A percentile compares a stretch with the other conserved stretches of the same genome.
phyloP scores from a whole-genome alignment of 2,113 vertebrate genomes.

The Archilochus colubris region DNA sequence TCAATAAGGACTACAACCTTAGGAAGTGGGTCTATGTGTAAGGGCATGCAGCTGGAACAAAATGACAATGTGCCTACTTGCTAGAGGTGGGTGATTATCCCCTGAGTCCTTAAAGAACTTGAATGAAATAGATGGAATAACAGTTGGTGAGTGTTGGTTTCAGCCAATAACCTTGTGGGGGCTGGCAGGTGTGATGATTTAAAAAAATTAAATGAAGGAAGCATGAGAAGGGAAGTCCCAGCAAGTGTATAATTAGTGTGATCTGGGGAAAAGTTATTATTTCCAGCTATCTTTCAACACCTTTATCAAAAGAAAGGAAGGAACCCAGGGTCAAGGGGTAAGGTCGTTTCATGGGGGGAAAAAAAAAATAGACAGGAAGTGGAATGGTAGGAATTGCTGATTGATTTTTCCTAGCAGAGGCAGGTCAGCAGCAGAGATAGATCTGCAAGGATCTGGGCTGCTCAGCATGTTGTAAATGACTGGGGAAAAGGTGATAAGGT shows the following conservation, averaged over 20 bases:
- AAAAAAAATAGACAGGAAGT: neutral
- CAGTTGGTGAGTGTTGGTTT: neutral
- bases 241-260: neutral
- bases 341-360: neutral
- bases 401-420: neutral
- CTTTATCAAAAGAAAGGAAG: neutral
- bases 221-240: neutral
- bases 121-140: neutral
- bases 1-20: neutral
- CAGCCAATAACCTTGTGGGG: neutral
- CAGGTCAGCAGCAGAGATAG: neutral
- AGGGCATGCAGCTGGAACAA: accelerated
- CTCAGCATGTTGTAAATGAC: neutral
- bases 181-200: neutral
- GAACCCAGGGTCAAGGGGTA: neutral
- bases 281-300: neutral
- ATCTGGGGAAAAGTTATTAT: neutral
- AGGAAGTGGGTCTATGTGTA: neutral
- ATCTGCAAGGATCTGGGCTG: neutral
- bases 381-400: neutral
- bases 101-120: neutral
- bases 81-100: neutral
- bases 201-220: neutral
- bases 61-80: neutral
- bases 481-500: neutral